Conservation (phyloP, 1,140 invertebrate species). For the Drosophila seguyi region DNA sequence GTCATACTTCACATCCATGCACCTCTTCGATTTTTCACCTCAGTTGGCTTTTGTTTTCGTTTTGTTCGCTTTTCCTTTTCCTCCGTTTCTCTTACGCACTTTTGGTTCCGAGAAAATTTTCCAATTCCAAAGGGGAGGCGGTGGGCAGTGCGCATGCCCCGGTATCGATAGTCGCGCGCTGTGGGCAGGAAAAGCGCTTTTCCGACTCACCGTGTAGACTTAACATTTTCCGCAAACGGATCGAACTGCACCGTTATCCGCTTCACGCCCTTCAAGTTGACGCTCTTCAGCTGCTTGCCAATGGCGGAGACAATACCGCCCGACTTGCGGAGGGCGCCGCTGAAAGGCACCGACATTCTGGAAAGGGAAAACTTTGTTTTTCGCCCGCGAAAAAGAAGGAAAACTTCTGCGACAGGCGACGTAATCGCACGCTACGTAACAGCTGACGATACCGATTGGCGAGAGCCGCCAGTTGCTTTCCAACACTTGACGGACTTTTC, state of each 20-base stretch:
- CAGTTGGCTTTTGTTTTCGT: conserved; percentile 27
- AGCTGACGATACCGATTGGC: conserved; percentile 27
- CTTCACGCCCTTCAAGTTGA: conserved; percentile 93
- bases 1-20: conserved; percentile 43
- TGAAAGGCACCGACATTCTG: conserved; percentile 89
- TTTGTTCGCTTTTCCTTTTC: conserved; percentile 25
- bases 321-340: conserved; percentile 88
- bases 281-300: conserved; percentile 88
- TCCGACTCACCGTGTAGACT: conserved; percentile 89
- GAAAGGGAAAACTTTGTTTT: conserved; percentile 26
- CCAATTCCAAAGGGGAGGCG: conserved; percentile 31
- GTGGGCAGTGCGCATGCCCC: conserved; percentile 70
- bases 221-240: conserved; percentile 91
- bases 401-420: conserved; percentile 13
- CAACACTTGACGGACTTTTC: background rate
- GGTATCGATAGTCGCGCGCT: conserved; percentile 61
- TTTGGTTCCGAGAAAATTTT: conserved; percentile 66
- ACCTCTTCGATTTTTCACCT: conserved; percentile 40
- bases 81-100: conserved; percentile 49
- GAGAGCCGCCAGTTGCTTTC: background rate
- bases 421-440: conserved; percentile 38
- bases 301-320: conserved; percentile 89
- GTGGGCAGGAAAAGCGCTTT: conserved; percentile 64
- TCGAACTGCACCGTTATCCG: conserved; percentile 92
- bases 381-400: background rate